Conservation (phyloP, 2,888 invertebrate genomes). For the Drosophila siamana region DNA sequence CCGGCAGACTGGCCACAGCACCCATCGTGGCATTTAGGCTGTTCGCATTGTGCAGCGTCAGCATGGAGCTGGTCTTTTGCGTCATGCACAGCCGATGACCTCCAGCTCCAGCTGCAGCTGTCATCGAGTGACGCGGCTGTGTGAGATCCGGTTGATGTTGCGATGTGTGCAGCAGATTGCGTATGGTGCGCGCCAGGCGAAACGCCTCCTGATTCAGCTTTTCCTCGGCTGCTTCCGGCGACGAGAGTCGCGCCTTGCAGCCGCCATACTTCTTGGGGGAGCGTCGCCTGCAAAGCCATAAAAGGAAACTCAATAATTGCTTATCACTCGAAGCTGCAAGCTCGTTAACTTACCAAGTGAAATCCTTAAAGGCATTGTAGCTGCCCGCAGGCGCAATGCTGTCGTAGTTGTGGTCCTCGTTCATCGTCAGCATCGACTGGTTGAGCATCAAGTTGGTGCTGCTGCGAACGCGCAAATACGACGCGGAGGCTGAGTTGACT, state of each 20-base stretch:
- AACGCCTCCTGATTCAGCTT: slow-evolving; percentile 89
- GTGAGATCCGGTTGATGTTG: slow-evolving; percentile 87
- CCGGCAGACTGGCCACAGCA: slow-evolving; percentile 11
- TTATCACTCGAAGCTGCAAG: too few species aligned
- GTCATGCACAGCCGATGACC: slow-evolving; percentile 64
- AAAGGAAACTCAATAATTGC: neutral
- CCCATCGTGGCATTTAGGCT: slow-evolving; percentile 46
- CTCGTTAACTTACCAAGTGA: slow-evolving; percentile 86
- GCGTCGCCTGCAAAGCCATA: slow-evolving; percentile 76
- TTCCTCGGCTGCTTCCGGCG: slow-evolving; percentile 87
- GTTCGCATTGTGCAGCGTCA: slow-evolving; percentile 71
- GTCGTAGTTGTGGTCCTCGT: slow-evolving; percentile 72
- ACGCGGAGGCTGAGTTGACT: slow-evolving; percentile 43
- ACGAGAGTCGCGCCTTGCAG: slow-evolving; percentile 87
- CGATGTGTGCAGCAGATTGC: slow-evolving; percentile 88
- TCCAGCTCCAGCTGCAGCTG: slow-evolving; percentile 33
- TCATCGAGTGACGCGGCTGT: slow-evolving; percentile 59
- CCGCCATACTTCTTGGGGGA: slow-evolving; percentile 86
- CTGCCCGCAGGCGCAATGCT: slow-evolving; percentile 77
- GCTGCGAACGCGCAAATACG: slow-evolving; percentile 82
- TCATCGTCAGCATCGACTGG: slow-evolving; percentile 67
- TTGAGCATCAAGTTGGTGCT: slow-evolving; percentile 82
- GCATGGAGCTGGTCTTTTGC: slow-evolving; percentile 54
- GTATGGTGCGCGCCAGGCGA: slow-evolving; percentile 88
- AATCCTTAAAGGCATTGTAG: slow-evolving; percentile 86